Conservation (phyloP, 2,888 invertebrate species). For the Clepsis dumicolana region DNA sequence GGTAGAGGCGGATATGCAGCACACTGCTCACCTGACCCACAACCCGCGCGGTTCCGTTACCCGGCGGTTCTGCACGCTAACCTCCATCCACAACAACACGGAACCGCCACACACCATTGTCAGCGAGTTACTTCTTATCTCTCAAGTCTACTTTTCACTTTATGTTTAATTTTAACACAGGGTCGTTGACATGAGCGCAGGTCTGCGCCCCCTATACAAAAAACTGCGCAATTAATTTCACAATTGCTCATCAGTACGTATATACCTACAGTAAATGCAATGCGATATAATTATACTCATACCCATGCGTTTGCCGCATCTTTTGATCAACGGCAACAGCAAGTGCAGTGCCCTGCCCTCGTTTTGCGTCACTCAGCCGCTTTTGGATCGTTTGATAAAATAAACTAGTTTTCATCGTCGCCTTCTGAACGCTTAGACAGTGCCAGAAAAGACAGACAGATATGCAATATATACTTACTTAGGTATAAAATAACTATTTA, state of each 20-base stretch:
- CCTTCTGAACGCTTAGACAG: not conserved
- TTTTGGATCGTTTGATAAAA: slow-evolving; percentile 18
- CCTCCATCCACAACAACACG: slow-evolving; percentile 42
- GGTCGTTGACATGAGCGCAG: slow-evolving; percentile 50
- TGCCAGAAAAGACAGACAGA: too few relatives aligned
- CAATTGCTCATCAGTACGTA: slow-evolving; percentile 44
- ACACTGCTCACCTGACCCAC: slow-evolving; percentile 59
- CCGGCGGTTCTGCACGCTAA: slow-evolving; percentile 42
- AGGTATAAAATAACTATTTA: not conserved
- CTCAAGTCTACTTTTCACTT: slow-evolving; percentile 33
- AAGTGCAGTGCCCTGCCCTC: slow-evolving; percentile 70
- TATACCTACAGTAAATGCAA: slow-evolving; percentile 21
- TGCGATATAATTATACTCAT: slow-evolving; percentile 14
- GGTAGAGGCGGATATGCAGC: slow-evolving; percentile 61
- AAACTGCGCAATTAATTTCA: slow-evolving; percentile 46
- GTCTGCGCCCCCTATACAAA: slow-evolving; percentile 48
- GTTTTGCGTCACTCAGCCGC: slow-evolving; percentile 51
- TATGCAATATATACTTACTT: too few relatives aligned
- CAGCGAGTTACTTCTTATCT: slow-evolving; percentile 38
- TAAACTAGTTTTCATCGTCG: not conserved
- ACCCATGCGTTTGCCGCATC: slow-evolving; percentile 49
- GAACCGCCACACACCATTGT: slow-evolving; percentile 29
- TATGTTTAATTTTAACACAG: slow-evolving; percentile 30
- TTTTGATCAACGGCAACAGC: slow-evolving; percentile 63
- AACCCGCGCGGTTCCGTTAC: slow-evolving; percentile 57